Evolutionary conservation across 2,888 invertebrate species (phyloP).

Genomic region (Diplazon laetatorius): DNA sequence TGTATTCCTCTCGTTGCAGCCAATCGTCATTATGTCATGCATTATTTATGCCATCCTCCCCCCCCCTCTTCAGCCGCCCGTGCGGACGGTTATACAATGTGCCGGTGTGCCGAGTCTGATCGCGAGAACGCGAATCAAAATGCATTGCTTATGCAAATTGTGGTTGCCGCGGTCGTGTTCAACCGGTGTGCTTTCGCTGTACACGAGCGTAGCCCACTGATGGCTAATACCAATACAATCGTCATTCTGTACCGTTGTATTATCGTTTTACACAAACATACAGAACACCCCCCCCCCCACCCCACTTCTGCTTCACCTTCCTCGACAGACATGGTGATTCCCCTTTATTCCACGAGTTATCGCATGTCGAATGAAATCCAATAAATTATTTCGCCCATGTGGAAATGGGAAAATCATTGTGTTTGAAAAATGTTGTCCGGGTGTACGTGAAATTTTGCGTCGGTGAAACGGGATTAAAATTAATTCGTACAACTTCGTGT

Average conservation of each 20-base stretch:
- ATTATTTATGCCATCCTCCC: conserved; percentile 80
- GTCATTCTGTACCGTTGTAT: conserved; percentile 5
- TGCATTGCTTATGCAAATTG: conserved; percentile 82
- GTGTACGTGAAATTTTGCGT: neutral
- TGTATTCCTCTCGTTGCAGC: conserved; percentile 56
- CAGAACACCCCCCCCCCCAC: too few relatives aligned
- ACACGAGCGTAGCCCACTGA: conserved; percentile 12
- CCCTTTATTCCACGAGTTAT: conserved; percentile 10
- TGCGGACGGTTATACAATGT: conserved; percentile 71
- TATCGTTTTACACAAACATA: conserved; percentile 3
- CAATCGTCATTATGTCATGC: conserved; percentile 78
- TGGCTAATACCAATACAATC: conserved; percentile 38
- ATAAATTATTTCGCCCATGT: neutral
- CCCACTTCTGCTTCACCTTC: too few relatives aligned
- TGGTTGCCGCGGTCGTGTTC: conserved; percentile 31
- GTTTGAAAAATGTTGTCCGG: neutral
- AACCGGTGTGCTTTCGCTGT: conserved; percentile 26
- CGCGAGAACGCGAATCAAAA: conserved; percentile 78
- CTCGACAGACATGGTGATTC: conserved; percentile 6
- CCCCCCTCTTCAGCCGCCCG: too few relatives aligned
- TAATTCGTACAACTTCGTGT: neutral
- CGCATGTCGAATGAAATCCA: neutral
- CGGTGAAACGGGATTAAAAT: neutral
- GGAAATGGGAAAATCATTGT: neutral
- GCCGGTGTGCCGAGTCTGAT: conserved; percentile 47